phyloP scores from a whole-genome alignment of 2,888 invertebrate species.

The Andrena fulva region DNA sequence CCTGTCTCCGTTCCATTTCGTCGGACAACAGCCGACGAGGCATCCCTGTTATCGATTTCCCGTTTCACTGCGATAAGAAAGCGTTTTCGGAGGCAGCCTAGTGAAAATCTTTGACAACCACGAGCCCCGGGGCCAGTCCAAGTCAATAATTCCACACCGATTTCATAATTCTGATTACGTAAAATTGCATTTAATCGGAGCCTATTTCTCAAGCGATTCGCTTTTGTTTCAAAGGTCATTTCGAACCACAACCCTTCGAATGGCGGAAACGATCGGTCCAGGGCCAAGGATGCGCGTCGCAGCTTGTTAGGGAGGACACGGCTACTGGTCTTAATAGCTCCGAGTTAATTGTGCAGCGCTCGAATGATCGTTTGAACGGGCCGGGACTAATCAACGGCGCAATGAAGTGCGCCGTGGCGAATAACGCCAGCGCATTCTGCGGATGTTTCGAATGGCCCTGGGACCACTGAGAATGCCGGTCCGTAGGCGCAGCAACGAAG shows the following conservation, averaged over 20 bases:
- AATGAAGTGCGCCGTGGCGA: slow-evolving; percentile 13
- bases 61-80: slow-evolving; percentile 25
- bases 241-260: neutral
- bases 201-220: neutral
- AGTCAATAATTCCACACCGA: neutral
- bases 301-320: neutral
- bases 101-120: slow-evolving; percentile 7
- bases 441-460: slow-evolving; percentile 18
- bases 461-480: slow-evolving; percentile 15
- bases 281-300: neutral
- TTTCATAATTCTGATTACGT: no score
- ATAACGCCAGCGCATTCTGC: slow-evolving; percentile 16
- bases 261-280: neutral
- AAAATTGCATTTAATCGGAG: neutral
- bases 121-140: no score
- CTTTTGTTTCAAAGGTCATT: neutral
- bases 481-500: slow-evolving; percentile 12
- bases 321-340: slow-evolving; percentile 32
- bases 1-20: slow-evolving; percentile 46
- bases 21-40: slow-evolving; percentile 34
- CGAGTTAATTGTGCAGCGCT: slow-evolving; percentile 22
- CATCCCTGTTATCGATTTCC: slow-evolving; percentile 46
- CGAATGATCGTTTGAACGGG: slow-evolving; percentile 4
- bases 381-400: slow-evolving; percentile 27
- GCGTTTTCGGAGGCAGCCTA: neutral